Percentiles rank a stretch among this genome's conserved stretches.
These are phyloP conservation scores for Lineus longissimus DNA, from an alignment of 1,140 invertebrate genomes.

Conservation along the genomic window DNA sequence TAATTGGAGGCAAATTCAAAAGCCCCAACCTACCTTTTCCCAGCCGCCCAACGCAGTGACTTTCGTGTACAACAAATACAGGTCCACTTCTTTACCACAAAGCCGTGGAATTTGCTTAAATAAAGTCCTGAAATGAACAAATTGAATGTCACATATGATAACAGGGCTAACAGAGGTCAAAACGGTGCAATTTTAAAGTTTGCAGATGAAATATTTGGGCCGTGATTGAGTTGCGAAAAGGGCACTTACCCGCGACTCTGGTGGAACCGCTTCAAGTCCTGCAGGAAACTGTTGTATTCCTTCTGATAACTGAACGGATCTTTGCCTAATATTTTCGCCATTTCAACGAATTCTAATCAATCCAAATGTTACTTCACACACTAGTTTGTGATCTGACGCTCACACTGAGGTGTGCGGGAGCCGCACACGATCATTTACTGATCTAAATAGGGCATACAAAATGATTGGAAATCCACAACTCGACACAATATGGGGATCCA, in stretches of 20 bases:
- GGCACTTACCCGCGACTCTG: slow-evolving; percentile 73
- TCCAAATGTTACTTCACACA: not conserved
- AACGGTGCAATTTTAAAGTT: no score
- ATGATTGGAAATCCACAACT: not conserved
- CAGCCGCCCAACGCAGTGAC: slow-evolving; percentile 88
- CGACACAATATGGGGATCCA: not conserved
- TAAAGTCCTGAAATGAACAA: slow-evolving; percentile 63
- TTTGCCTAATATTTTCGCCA: slow-evolving; percentile 68
- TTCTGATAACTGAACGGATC: slow-evolving; percentile 67
- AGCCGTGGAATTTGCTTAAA: slow-evolving; percentile 74
- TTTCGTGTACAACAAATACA: slow-evolving; percentile 82
- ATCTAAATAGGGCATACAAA: slow-evolving; percentile 4
- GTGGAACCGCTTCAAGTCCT: slow-evolving; percentile 78
- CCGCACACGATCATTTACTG: slow-evolving; percentile 5
- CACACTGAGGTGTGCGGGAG: not conserved
- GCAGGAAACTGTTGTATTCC: slow-evolving; percentile 71
- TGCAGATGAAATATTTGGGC: no score
- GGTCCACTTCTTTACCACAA: slow-evolving; percentile 82
- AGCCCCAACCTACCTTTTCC: slow-evolving; percentile 71
- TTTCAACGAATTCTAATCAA: slow-evolving; percentile 27
- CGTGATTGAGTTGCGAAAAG: no score
- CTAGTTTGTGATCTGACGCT: not conserved
- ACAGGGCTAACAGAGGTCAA: no score
- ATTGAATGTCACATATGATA: slow-evolving; percentile 5
- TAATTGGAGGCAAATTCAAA: slow-evolving; percentile 36